Evolutionary conservation across 2,113 vertebrate genomes (phyloP).

Genomic region (Macquaria ambigua): DNA sequence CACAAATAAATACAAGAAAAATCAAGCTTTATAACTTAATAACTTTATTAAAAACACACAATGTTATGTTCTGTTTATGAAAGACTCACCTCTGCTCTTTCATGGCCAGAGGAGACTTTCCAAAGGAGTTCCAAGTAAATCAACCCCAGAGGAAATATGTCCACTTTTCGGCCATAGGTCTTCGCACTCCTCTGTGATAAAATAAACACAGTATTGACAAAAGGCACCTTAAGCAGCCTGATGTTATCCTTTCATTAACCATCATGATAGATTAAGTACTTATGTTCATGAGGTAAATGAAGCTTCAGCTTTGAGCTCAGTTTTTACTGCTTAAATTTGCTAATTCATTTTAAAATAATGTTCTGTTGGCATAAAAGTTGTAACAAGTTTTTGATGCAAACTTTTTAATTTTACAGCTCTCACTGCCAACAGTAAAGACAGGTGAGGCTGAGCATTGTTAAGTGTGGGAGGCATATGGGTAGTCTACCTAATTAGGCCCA

Average conservation of each 20-base stretch:
- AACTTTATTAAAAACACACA: not conserved
- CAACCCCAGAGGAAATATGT: slow-evolving; percentile 90
- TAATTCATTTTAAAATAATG: not conserved
- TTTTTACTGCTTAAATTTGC: not conserved
- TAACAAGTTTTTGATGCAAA: not conserved
- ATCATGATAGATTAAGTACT: not conserved
- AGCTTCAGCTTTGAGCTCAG: not conserved
- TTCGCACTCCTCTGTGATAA: not conserved
- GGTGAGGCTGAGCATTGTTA: not conserved
- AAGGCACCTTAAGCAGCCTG: not conserved
- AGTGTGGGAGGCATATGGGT: too few species aligned
- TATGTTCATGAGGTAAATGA: not conserved
- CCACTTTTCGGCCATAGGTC: slow-evolving; percentile 86
- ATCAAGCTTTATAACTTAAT: not conserved
- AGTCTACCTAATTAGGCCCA: not conserved
- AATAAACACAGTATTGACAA: not conserved
- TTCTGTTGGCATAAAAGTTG: not conserved
- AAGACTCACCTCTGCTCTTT: slow-evolving; percentile 67
- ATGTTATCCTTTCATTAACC: not conserved
- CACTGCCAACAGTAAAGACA: not conserved
- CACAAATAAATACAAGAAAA: not conserved
- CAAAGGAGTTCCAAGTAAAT: slow-evolving; percentile 89
- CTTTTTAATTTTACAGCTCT: not conserved
- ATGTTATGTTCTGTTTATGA: not conserved
- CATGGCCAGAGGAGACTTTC: slow-evolving; percentile 2